Percentiles rank a stretch among this genome's conserved stretches.
phyloP scores from a whole-genome alignment of 2,113 vertebrate species.

The Cavia porcellus region DNA sequence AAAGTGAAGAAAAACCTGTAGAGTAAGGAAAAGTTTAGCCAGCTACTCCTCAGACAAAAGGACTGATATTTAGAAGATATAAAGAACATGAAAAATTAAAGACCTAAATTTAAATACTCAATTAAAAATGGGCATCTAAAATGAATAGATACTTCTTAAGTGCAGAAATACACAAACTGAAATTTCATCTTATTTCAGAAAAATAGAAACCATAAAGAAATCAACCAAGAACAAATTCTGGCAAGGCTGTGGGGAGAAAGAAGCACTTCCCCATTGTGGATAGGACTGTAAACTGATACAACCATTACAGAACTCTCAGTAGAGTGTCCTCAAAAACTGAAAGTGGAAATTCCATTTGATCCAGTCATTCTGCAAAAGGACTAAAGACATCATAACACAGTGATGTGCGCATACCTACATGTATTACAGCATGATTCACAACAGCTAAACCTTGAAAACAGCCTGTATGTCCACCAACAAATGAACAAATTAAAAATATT shows the following conservation, averaged over 20 bases:
- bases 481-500: background rate
- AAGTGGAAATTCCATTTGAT: background rate
- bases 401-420: background rate
- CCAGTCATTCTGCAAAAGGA: background rate
- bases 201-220: background rate
- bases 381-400: background rate
- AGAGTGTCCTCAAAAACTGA: background rate
- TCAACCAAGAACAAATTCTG: background rate
- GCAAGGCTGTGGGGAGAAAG: background rate
- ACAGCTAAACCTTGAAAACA: background rate
- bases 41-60: background rate
- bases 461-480: background rate
- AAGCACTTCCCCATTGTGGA: background rate
- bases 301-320: background rate
- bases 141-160: too few species aligned
- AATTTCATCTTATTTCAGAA: background rate
- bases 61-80: background rate
- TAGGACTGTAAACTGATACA: background rate
- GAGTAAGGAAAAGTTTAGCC: background rate
- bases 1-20: background rate
- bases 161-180: too few species aligned
- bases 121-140: background rate
- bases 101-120: background rate
- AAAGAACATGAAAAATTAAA: background rate
- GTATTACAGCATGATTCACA: background rate